Base-by-base conservation (phyloP, 2,113 vertebrate genomes). In the Toxotes jaculatrix region DNA sequence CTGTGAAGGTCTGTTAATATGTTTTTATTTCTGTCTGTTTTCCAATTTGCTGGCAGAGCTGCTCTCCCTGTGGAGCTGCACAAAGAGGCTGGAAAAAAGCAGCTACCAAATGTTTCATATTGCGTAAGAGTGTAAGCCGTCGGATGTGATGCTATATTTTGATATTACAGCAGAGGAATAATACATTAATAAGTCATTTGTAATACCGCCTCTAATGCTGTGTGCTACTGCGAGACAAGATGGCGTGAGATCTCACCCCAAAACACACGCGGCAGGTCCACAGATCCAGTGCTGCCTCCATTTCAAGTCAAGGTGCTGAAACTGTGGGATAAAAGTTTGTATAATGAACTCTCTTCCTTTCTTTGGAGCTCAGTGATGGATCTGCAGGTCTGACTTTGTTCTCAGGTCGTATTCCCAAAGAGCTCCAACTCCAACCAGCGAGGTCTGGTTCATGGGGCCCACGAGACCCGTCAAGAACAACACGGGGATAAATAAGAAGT, bases 261-360 rank as follows among this genome's bases (percentile, higher is more conserved):
- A 96, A 95, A 86, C 95, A 96, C 59, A 74, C 13, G 0, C 0
- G 27, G 73, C 87, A 92, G 74, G 87, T 90, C 92, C 92, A 92
- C 86, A 85, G 80, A 70, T 94, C 91, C 78, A 91, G 64, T 0
- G 91, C 82, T 38, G 80, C 17, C 32, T 56, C 82, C 91, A 94
- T 94, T 43, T 75, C 34, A 5, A 42, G 36, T 68, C 63, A 45
- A 78, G 66, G 59, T 12, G 66, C 13, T 36, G 14, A 23, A 67
- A 64, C 40, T 19, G 5, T 12, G 23, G 11, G 64, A 62, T 38
- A 0, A 65, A 85, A 34, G n/a, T 56, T 45, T 13, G 19, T 67
- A 12, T 21, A 9, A 17, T 32, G 12, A 51, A 56, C 31, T 77
- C 55, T 38, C 73, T 67, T 32, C 45, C 57, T 70, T 17, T 80